Base-by-base conservation (phyloP, 2,797 vertebrate genomes). In the Urosaurus nigricauda region DNA sequence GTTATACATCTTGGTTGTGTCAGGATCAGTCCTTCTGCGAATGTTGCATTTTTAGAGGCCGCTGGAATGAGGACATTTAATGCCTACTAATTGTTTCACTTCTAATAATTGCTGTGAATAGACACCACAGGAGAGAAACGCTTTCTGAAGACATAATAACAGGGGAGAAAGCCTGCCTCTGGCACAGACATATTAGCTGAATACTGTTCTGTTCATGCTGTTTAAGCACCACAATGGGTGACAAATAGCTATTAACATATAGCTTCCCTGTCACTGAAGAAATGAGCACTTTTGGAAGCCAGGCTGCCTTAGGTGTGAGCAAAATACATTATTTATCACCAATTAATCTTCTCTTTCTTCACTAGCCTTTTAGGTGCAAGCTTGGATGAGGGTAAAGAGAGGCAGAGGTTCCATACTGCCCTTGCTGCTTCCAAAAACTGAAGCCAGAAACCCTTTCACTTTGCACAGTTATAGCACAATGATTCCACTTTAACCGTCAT, bases 301-400 rank as follows among this genome's bases (percentile, higher is more conserved):
- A 89, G 93, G 84, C 87, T 94, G 87, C 87, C 70, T 90, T 71
- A 91, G 91, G 91, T 93, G 93, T 83, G 85, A 95, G 92, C 74
- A 94, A 95, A 94, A 94, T 94, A 35, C 89, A 93, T 95, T 93
- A 91, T 94, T 96, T 94, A 94, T 94, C 86, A 89, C 80, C 85
- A 93, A 92, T 95, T 95, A 94, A 93, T 94, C 88, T 86, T 71
- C 37, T 60, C 58, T 84, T 71, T 87, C 53, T 89, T 85, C n/a
- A 2, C 68, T 37, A 79, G 88, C n/a, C 87, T 78, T n/a, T 84
- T 0, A 0, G 73, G 17, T 63, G 40, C 0, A 2, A 2, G 35
- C 65, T 65, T 47, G 11, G 63, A 40, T 13, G 47, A 43, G 16
- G n/a, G 35, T 24, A 58, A 26, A 32, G n/a, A 32, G 53, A 14